These are phyloP conservation scores for Melieria picta DNA, from an alignment of 2,888 invertebrate genomes.

Conservation along the genomic window DNA sequence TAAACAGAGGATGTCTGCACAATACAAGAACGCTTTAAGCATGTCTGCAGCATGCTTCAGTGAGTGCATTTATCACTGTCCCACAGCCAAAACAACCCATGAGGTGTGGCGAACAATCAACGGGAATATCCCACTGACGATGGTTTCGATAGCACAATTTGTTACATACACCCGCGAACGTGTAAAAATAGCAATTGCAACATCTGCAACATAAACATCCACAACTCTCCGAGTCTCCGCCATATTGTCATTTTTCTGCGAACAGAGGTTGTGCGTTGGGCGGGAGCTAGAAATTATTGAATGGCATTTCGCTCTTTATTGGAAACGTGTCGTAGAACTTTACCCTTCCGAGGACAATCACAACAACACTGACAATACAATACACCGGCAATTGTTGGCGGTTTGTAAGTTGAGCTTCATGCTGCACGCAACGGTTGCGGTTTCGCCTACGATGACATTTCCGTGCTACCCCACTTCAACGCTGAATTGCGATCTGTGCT, in stretches of 20 bases:
- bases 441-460: slow-evolving; percentile 27
- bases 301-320: slow-evolving; percentile 29
- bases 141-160: slow-evolving; percentile 16
- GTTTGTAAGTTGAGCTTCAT: slow-evolving; percentile 10
- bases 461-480: slow-evolving; percentile 14
- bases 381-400: slow-evolving; percentile 17
- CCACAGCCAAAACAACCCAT: not conserved
- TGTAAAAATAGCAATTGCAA: slow-evolving; percentile 24
- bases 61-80: not conserved
- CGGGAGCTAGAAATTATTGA: slow-evolving; percentile 25
- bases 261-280: not conserved
- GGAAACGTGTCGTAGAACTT: slow-evolving; percentile 14
- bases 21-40: no score
- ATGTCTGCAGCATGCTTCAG: no score
- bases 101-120: not conserved
- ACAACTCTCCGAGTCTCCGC: no score
- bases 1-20: no score
- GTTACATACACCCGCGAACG: slow-evolving; percentile 4
- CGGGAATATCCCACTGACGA: not conserved
- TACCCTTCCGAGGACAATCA: slow-evolving; percentile 5
- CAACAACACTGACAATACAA: slow-evolving; percentile 9
- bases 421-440: not conserved
- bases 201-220: no score
- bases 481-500: not conserved
- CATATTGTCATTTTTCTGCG: not conserved